Evolutionary conservation across 2,888 invertebrate species (phyloP).

Genomic region (Dascillus cervinus): DNA sequence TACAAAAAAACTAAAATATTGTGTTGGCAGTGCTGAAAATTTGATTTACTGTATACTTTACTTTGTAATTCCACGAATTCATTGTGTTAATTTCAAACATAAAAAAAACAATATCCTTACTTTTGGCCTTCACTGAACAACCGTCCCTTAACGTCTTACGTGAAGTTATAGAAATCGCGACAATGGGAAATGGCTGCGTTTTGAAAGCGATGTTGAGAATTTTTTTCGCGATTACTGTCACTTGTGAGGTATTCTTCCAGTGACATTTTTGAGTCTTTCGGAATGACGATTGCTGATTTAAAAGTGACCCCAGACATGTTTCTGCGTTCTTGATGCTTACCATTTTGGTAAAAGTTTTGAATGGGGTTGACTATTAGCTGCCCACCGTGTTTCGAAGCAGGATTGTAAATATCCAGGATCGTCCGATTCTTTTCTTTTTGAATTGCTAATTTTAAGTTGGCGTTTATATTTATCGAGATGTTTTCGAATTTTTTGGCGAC

Average conservation of each 20-base stretch:
- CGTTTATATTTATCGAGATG: conserved; percentile 43
- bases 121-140: no score
- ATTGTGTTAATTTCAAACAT: no score
- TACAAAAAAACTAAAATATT: no score
- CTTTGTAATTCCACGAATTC: no score
- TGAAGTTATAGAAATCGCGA: conserved; percentile 58
- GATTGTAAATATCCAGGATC: conserved; percentile 49
- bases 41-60: no score
- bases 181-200: conserved; percentile 52
- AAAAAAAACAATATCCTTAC: no score
- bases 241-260: conserved; percentile 48
- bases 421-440: conserved; percentile 24
- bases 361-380: conserved; percentile 42
- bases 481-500: conserved; percentile 32
- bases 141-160: no score
- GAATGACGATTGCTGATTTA: conserved; percentile 49
- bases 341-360: conserved; percentile 43
- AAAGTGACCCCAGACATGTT: conserved; percentile 51
- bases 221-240: conserved; percentile 47
- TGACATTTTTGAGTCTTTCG: conserved; percentile 36
- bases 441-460: conserved; percentile 41
- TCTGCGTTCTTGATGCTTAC: conserved; percentile 36
- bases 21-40: no score
- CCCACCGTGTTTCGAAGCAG: conserved; percentile 49
- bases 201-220: conserved; percentile 58